Evolutionary conservation across 2,888 invertebrate species (phyloP), one percentile per base, ranked within the genome.

Genomic region (Acleris sparsana): DNA sequence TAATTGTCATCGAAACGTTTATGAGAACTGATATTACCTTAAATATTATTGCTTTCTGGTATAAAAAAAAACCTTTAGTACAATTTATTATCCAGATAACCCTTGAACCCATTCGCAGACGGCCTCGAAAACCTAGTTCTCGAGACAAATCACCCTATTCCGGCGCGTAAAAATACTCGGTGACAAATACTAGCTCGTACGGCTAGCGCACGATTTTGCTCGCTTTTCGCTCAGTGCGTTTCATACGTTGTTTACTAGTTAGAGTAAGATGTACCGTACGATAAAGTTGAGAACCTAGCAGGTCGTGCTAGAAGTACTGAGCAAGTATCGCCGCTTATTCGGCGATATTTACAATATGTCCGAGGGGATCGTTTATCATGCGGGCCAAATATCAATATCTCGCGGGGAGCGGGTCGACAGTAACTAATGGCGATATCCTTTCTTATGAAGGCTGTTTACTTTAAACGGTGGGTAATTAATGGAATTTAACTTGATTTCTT

Each of bases 371-470:
- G 85, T 89, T 88, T 87, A 85, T 89, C 88, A 89, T 80, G 67
- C 63, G 69, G 78, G 77, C 77, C 75, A 84, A 88, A 88, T 89
- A 89, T 89, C 88, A 89, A 89, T 89, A 89, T 85, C 80, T 83
- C 71, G 70, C 75, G 70, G 62, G 75, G 70, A 67, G 70, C 60
- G 71, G 76, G 80, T 71, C 80, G 88, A 88, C 88, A 85, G 80
- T 82, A 82, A 89, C 84, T 85, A 87, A 89, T 88, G 84, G 78
- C 69, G 70, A 68, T 75, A 73, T 72, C 66, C 69, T 69, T 71
- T 53, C 62, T 70, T 69, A 69, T 70, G 73, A 71, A 72, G 67
- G 73, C 71, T 68, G 73, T 68, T 56, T 53, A 49, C 49, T 53
- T 49, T 68, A 43, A 65, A 55, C 56, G 62, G 39, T 53, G 18